phyloP scores from a whole-genome alignment of 2,113 vertebrate genomes.

The Tricholaema leucomelas region DNA sequence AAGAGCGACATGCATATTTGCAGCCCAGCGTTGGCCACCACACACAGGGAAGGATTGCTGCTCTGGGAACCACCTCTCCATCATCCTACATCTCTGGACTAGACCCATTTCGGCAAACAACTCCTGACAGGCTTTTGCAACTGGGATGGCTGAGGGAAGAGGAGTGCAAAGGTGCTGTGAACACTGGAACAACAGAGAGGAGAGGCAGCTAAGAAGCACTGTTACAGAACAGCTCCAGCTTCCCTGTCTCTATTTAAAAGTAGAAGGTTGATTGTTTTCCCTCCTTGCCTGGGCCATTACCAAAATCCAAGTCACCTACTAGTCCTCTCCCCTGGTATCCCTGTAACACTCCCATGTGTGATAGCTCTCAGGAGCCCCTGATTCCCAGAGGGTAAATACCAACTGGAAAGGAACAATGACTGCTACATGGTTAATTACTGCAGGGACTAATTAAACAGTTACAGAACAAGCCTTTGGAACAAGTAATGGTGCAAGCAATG shows the following conservation, averaged over 20 bases:
- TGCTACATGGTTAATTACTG: neutral
- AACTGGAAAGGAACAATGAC: constrained; percentile 8
- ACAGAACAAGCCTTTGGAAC: neutral
- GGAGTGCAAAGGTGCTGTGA: rapidly evolving
- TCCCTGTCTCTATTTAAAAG: neutral
- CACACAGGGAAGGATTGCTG: rapidly evolving
- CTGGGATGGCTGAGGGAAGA: rapidly evolving
- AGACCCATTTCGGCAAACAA: neutral
- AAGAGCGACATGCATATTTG: rapidly evolving
- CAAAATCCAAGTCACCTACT: neutral
- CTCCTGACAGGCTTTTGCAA: neutral
- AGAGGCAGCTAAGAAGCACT: neutral
- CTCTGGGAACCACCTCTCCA: neutral
- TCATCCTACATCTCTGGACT: neutral
- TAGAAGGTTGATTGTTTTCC: neutral
- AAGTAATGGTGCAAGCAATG: neutral
- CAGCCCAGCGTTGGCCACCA: neutral
- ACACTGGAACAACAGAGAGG: neutral
- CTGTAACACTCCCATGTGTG: neutral
- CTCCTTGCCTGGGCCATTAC: neutral
- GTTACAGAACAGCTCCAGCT: neutral
- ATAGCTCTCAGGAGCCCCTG: neutral
- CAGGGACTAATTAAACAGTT: constrained; percentile 3
- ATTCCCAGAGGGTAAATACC: neutral
- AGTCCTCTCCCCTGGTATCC: neutral